Evolutionary conservation across 2,113 vertebrate species (phyloP).

Genomic region (Grammomys dolichurus): DNA sequence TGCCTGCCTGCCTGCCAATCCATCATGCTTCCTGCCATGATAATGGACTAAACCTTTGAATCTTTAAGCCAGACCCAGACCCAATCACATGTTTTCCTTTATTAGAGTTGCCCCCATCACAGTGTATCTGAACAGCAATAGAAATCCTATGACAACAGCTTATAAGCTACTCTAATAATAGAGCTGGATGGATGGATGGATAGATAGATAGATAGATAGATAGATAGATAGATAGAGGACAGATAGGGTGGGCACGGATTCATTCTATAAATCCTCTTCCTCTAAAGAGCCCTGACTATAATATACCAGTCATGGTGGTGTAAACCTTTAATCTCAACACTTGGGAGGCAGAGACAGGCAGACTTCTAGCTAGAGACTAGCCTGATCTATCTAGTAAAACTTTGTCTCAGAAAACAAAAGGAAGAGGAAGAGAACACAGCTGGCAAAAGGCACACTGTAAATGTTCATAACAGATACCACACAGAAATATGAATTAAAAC

Average conservation of each 20-base stretch:
- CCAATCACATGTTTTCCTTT: background rate
- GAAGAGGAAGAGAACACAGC: background rate
- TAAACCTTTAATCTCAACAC: background rate
- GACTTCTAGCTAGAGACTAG: background rate
- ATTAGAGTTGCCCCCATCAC: background rate
- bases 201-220: no score
- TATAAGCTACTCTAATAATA: background rate
- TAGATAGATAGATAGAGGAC: no score
- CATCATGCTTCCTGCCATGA: background rate
- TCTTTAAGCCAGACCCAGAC: background rate
- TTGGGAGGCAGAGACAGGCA: background rate
- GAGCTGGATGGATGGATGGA: no score
- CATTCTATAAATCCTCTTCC: background rate
- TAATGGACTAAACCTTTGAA: background rate
- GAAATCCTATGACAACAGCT: background rate
- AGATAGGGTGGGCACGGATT: background rate
- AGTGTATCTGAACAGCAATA: background rate
- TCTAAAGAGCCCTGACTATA: background rate
- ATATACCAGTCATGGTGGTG: background rate
- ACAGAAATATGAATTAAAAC: conserved; percentile 53
- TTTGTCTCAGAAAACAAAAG: background rate
- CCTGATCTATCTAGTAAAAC: background rate
- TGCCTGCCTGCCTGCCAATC: background rate
- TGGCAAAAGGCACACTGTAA: conserved; percentile 29
- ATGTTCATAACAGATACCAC: background rate